A percentile compares a stretch with the other conserved stretches of the same genome.
Evolutionary conservation across 2,888 invertebrate genomes (phyloP).

Genomic region (Nemotelus nigrinus): DNA sequence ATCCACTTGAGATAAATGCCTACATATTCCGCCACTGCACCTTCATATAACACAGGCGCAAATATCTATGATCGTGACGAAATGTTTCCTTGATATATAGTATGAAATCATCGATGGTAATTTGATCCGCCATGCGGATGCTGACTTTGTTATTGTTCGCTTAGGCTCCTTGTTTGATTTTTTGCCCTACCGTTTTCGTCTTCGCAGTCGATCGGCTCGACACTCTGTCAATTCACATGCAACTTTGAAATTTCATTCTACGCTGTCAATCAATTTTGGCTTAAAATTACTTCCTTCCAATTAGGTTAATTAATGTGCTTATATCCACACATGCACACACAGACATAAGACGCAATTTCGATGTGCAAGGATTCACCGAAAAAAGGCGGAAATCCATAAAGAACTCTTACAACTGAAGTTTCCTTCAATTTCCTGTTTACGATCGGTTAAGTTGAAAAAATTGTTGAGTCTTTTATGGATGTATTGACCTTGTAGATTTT

Average conservation of each 20-base stretch:
- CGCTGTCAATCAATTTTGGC: slow-evolving; percentile 46
- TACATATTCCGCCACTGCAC: too few relatives aligned
- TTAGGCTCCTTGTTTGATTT: neutral
- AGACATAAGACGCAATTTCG: slow-evolving; percentile 15
- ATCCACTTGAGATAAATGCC: too few relatives aligned
- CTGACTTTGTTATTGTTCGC: slow-evolving; percentile 25
- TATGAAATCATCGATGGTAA: slow-evolving; percentile 18
- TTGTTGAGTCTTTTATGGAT: neutral
- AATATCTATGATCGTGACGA: neutral
- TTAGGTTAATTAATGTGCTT: slow-evolving; percentile 42
- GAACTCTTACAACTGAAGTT: slow-evolving; percentile 38
- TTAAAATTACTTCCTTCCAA: slow-evolving; percentile 50
- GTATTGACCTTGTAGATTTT: too few relatives aligned
- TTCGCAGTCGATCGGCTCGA: neutral
- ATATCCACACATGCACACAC: neutral
- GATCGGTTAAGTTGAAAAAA: slow-evolving; percentile 21
- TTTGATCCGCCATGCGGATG: slow-evolving; percentile 40
- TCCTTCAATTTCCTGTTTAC: slow-evolving; percentile 44
- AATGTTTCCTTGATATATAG: neutral
- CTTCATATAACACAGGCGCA: too few relatives aligned
- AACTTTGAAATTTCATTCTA: neutral
- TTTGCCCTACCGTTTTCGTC: neutral
- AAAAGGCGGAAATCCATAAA: slow-evolving; percentile 14
- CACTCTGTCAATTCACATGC: neutral
- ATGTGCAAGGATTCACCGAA: slow-evolving; percentile 2